Base-by-base conservation (phyloP, 2,888 invertebrate genomes). In the Mythimna impura region DNA sequence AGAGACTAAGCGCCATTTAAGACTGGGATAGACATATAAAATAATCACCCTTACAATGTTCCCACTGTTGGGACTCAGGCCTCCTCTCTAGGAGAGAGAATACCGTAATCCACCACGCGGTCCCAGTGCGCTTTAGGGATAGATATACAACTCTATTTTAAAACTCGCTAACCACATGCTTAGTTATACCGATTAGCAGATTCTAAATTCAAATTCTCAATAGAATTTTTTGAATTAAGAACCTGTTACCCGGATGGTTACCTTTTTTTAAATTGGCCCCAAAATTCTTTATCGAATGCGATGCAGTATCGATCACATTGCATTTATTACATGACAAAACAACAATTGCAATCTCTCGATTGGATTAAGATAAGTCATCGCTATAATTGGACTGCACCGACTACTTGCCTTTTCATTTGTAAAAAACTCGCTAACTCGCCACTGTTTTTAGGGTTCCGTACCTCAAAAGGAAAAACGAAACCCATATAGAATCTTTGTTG, bases 291-390 rank as follows among this genome's bases (percentile, higher is more conserved):
- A 34, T 17, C 20, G 6, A 66, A 22, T n/a, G 71, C 22, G 40
- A 40, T 22, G 61, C 50, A 73, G 7, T 73, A 50, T 55, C 61
- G 12, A 50, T 40, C 50, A 57, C 9, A 43, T 62, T 57, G 61
- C 40, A 61, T 61, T 73, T 55, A 36, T 22, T 55, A 17, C 14
- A 22, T 20, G 9, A 22, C 61, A 40, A 36, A 75, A 80, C 43
- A 64, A 81, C 58, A 36, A 75, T 12, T 60, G 36, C 20, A 76
- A 76, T 65, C 40, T 52, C 34, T 52, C 14, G 64, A 75, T 63
- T 34, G 34, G 55, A 80, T 80, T 74, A 25, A 62, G 75, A 75
- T 80, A 62, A 25, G 50, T n/a, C 54, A 50, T 62, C 50, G 12
- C 17, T 80, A 40, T 40, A 25, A 57, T 62, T 36, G 50, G 8